Evolutionary conservation across 2,113 vertebrate genomes (phyloP).

Genomic region (Micronisus gabar): DNA sequence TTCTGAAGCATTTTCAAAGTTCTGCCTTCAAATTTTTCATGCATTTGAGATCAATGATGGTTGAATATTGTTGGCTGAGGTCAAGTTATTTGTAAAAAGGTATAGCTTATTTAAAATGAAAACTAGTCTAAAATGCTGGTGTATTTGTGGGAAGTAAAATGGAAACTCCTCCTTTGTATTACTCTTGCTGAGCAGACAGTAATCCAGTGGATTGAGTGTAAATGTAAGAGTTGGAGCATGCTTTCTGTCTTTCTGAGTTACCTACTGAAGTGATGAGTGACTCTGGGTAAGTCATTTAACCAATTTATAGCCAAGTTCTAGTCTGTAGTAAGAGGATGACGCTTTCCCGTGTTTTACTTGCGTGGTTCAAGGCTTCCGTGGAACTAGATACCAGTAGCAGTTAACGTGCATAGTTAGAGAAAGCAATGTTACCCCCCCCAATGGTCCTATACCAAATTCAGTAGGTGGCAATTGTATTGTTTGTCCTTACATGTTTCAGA

Average conservation of each 20-base stretch:
- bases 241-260: neutral
- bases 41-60: neutral
- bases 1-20: neutral
- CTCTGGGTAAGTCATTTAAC: neutral
- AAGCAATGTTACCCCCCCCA: neutral
- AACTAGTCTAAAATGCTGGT: neutral
- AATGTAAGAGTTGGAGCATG: neutral
- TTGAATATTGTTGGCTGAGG: neutral
- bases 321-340: neutral
- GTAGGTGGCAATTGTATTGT: neutral
- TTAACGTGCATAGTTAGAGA: neutral
- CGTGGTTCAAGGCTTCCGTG: neutral
- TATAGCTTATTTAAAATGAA: neutral
- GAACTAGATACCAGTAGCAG: neutral
- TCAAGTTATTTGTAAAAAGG: neutral
- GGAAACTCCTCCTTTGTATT: neutral
- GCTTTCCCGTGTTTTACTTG: neutral
- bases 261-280: neutral
- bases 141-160: neutral
- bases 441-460: neutral
- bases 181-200: neutral
- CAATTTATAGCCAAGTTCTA: neutral
- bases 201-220: rapidly evolving
- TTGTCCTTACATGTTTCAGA: neutral
- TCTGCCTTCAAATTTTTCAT: neutral